These are phyloP conservation scores for Acronicta aceris DNA, from an alignment of 2,888 invertebrate species.

Conservation along the genomic window DNA sequence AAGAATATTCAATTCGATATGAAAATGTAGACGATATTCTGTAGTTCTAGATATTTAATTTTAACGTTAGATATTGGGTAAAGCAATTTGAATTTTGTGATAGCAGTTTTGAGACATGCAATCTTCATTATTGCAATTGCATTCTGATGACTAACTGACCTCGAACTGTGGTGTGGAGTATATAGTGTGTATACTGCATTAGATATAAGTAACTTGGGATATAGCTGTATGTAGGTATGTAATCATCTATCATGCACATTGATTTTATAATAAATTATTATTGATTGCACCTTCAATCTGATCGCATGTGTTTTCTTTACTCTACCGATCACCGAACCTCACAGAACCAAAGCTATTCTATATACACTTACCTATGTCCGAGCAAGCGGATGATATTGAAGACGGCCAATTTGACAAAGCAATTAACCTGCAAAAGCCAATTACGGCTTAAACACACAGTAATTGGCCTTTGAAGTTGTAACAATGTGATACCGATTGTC, in stretches of 20 bases:
- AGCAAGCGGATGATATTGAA: constrained; percentile 8
- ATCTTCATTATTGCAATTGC: neutral
- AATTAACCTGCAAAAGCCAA: constrained; percentile 40
- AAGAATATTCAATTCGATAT: neutral
- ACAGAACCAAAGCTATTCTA: neutral
- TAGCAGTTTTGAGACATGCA: too few species aligned
- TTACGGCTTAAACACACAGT: constrained; percentile 6
- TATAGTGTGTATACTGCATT: too few species aligned
- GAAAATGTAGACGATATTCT: neutral
- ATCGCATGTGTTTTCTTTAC: too few species aligned
- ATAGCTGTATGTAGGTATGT: too few species aligned
- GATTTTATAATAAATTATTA: too few species aligned
- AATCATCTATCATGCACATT: too few species aligned
- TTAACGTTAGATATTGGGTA: neutral
- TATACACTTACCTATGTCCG: neutral
- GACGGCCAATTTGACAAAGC: constrained; percentile 35
- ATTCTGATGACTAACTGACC: neutral
- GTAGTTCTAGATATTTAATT: neutral
- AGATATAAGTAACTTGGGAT: too few species aligned
- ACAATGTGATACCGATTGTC: constrained; percentile 34
- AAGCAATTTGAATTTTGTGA: neutral
- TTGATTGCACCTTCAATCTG: too few species aligned
- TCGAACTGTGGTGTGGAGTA: too few species aligned
- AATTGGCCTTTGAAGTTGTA: constrained; percentile 38
- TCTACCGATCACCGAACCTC: too few species aligned